phyloP scores from a whole-genome alignment of 2,797 vertebrate species.

The Spinibarbus caldwelli region DNA sequence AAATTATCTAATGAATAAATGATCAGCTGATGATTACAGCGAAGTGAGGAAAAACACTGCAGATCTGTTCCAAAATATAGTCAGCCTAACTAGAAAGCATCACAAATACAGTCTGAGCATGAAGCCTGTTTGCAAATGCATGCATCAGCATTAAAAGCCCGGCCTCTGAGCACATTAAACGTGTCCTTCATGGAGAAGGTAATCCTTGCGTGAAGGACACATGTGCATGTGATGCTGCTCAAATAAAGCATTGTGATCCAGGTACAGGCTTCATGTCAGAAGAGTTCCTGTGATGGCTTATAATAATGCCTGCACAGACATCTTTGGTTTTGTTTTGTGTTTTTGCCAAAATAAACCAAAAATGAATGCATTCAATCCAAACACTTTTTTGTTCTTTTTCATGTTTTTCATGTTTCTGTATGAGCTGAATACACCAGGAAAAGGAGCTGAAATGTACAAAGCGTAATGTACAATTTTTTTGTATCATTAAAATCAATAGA shows the following conservation, averaged over 20 bases:
- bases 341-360: neutral
- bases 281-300: neutral
- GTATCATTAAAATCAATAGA: too few species aligned
- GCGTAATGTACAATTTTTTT: too few species aligned
- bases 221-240: too few species aligned
- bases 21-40: conserved; percentile 47
- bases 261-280: neutral
- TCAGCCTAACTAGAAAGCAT: neutral
- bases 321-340: neutral
- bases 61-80: neutral
- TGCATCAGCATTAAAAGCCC: neutral
- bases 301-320: neutral
- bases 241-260: neutral
- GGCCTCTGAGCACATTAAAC: neutral
- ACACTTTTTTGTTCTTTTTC: neutral
- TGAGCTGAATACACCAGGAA: neutral
- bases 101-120: neutral
- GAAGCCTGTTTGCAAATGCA: neutral
- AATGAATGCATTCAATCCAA: neutral
- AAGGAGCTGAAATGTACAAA: neutral
- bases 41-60: neutral
- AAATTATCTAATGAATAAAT: conserved; percentile 68
- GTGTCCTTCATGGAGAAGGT: neutral
- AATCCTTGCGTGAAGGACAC: neutral
- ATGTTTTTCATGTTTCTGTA: neutral